A percentile compares a stretch with the other conserved stretches of the same genome.
Evolutionary conservation across 2,797 vertebrate species (phyloP).

Genomic region (Trachops cirrhosus): DNA sequence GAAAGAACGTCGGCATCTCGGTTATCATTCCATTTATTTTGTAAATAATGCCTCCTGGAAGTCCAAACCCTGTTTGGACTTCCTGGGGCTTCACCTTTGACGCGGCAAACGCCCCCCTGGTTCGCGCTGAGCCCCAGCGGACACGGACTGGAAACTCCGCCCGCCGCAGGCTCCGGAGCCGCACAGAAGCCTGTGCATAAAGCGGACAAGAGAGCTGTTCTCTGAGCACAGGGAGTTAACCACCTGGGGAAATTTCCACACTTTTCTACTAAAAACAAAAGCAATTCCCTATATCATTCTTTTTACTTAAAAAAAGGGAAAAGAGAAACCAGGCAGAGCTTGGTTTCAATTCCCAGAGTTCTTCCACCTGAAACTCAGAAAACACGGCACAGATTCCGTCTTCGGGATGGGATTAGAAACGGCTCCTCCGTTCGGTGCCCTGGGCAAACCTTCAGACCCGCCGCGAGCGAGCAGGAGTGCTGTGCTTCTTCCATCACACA

Average conservation of each 20-base stretch:
- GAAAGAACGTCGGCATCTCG: background rate
- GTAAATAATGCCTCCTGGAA: background rate
- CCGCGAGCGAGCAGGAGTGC: background rate
- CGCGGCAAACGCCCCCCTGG: background rate
- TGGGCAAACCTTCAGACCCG: background rate
- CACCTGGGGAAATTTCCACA: constrained; percentile 9
- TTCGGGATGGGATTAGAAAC: constrained; percentile 52
- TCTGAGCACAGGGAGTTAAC: constrained; percentile 12
- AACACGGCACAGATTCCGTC: background rate
- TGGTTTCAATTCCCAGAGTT: constrained; percentile 56
- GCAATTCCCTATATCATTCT: constrained; percentile 30
- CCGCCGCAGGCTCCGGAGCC: background rate
- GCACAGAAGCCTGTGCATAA: background rate
- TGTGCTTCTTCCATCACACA: background rate
- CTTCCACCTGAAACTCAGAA: background rate
- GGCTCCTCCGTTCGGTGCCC: constrained; percentile 21
- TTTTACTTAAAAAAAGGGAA: background rate
- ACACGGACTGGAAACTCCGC: background rate
- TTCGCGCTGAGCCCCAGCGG: background rate
- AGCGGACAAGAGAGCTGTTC: background rate
- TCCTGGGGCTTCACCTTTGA: background rate
- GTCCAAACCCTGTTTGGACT: background rate
- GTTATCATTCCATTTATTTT: background rate
- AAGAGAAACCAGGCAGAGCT: constrained; percentile 11
- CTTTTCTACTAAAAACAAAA: background rate